Evolutionary conservation across 2,113 vertebrate species (phyloP), one percentile per base, ranked within the genome.

Genomic region (Triplophysa dalaica): DNA sequence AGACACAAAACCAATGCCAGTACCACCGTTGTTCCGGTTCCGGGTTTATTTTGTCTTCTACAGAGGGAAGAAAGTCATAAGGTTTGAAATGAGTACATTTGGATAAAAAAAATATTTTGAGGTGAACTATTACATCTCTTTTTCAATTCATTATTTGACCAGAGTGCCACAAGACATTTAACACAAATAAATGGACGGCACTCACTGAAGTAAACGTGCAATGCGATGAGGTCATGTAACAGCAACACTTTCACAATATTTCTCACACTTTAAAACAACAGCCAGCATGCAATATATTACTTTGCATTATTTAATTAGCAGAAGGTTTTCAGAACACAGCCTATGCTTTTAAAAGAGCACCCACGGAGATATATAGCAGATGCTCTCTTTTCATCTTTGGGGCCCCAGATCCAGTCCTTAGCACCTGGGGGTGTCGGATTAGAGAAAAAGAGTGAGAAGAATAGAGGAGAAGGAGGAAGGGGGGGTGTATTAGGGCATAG

Each of bases 381-480:
- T 92, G 91, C 89, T 90, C 81, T 84, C 87, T 86, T 87, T 90
- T 90, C 87, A 89, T 89, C 73, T 2, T 16, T 67, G 84, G 84
- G 89, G 84, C 87, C 85, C 88, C 88, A 64, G 87, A 90, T 91
- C 90, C 82, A 90, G 90, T 87, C 86, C 69, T 78, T 41, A 88
- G 88, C 90, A 89, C 89, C 89, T 92, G 90, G 88, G 88, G 87
- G 86, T 89, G 88, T 85, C 82, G 84, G 84, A 73, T 75, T 81
- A 54, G 48, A 41, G 62, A 43, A 21, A 11, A 62, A 21, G 10
- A 61, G 56, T 75, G 22, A 52, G 16, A 75, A 33, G 45, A 50
- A 9, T 7, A 52, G 41, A 50, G 17, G 41, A 50, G 17, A 12
- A 50, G 50, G 43, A 38, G 29, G 14, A 0, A 13, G 45, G 21